Percentiles rank a stretch among this genome's conserved stretches.
These are phyloP conservation scores for Cheirogaleus major DNA, from an alignment of 2,797 vertebrate species.

Conservation along the genomic window DNA sequence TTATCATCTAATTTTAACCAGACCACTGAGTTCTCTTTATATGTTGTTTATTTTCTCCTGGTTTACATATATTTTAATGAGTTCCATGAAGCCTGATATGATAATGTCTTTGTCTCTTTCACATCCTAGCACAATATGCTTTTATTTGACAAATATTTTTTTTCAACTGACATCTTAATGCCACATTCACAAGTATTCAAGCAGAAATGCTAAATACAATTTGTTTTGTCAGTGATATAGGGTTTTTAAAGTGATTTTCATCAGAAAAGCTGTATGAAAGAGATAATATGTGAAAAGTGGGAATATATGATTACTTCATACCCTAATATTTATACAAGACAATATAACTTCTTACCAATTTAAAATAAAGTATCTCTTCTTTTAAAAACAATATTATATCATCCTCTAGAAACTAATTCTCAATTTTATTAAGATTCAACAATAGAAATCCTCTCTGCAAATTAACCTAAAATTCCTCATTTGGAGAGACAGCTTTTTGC, in stretches of 20 bases:
- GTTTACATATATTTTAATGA: conserved; percentile 71
- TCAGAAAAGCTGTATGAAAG: conserved; percentile 28
- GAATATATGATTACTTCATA: background rate
- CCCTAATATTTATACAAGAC: background rate
- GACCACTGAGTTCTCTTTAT: conserved; percentile 11
- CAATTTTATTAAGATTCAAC: conserved; percentile 8
- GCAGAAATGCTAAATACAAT: conserved; percentile 67
- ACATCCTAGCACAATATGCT: conserved; percentile 61
- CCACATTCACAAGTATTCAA: conserved; percentile 74
- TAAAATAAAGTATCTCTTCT: background rate
- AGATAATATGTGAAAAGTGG: background rate
- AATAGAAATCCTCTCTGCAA: conserved; percentile 18
- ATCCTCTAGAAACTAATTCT: conserved; percentile 35
- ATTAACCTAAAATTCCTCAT: conserved; percentile 14
- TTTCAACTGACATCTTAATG: conserved; percentile 72
- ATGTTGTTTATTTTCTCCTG: conserved; percentile 71
- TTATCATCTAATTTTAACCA: conserved; percentile 26
- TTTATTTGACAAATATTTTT: conserved; percentile 78
- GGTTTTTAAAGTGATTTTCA: conserved; percentile 48
- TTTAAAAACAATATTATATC: background rate
- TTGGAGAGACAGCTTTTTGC: background rate
- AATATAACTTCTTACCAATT: background rate
- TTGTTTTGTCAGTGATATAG: conserved; percentile 61
- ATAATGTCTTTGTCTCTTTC: conserved; percentile 71
- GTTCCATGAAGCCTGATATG: background rate